These are phyloP conservation scores for Actinia tenebrosa DNA, from an alignment of 64 coral and sea anemone species.

Conservation along the genomic window DNA sequence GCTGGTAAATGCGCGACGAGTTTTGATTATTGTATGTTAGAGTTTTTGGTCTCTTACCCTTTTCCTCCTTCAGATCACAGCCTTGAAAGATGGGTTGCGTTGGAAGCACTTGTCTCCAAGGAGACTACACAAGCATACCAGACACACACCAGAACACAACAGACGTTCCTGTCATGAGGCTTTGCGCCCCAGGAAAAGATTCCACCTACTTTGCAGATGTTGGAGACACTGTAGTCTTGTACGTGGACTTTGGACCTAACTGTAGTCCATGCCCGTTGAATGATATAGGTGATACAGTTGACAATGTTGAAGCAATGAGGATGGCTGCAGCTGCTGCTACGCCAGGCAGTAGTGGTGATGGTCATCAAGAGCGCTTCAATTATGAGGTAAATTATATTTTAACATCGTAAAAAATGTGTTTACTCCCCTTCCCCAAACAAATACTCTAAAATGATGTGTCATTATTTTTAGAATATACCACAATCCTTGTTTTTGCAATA, in stretches of 20 bases:
- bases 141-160: not conserved
- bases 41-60: not conserved
- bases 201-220: slow-evolving; percentile 45
- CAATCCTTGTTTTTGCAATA: too few species aligned
- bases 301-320: not conserved
- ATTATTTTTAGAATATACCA: too few species aligned
- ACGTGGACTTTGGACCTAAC: slow-evolving; percentile 34
- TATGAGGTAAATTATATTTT: not conserved
- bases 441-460: too few species aligned
- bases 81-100: not conserved
- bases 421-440: too few species aligned
- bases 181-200: slow-evolving; percentile 38
- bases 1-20: too few species aligned
- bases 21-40: not conserved
- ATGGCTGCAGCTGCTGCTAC: not conserved
- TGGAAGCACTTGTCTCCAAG: not conserved
- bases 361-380: not conserved
- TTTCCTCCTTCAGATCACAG: not conserved
- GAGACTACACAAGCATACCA: not conserved
- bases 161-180: slow-evolving; percentile 5
- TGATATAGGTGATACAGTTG: not conserved
- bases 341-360: not conserved
- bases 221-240: slow-evolving; percentile 41
- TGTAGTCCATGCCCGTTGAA: not conserved
- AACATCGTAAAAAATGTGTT: too few species aligned